These are phyloP conservation scores for Fukomys damarensis DNA, from an alignment of 2,113 vertebrate species.

Conservation along the genomic window DNA sequence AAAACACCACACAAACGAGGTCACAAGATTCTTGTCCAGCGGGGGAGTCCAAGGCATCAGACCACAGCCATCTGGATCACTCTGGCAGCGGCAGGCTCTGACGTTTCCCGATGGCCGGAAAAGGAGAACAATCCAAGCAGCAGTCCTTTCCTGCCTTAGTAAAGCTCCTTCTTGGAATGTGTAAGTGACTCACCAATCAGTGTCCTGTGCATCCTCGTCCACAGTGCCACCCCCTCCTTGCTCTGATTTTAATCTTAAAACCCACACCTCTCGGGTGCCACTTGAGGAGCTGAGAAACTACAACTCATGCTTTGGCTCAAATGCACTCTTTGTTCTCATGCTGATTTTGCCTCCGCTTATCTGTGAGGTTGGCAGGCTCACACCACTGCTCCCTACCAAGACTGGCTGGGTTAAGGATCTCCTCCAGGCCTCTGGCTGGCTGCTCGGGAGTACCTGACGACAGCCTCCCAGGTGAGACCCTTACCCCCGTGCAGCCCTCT, in stretches of 20 bases:
- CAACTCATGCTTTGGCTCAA: neutral
- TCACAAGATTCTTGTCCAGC: neutral
- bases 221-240: neutral
- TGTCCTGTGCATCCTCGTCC: neutral
- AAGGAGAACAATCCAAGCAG: neutral
- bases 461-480: neutral
- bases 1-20: neutral
- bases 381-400: neutral
- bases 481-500: neutral
- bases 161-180: neutral
- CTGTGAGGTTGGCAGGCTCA: neutral
- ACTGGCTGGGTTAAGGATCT: neutral
- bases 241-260: neutral
- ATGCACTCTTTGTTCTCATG: neutral
- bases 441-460: neutral
- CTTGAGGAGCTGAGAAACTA: neutral
- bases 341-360: neutral
- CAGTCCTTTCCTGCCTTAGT: neutral
- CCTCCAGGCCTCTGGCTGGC: neutral
- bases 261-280: neutral
- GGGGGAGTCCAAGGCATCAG: too few species aligned
- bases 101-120: neutral
- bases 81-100: neutral
- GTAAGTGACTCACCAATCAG: neutral
- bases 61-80: neutral